Conservation (phyloP, 1,140 invertebrate genomes). For the Notospermus geniculatus region DNA sequence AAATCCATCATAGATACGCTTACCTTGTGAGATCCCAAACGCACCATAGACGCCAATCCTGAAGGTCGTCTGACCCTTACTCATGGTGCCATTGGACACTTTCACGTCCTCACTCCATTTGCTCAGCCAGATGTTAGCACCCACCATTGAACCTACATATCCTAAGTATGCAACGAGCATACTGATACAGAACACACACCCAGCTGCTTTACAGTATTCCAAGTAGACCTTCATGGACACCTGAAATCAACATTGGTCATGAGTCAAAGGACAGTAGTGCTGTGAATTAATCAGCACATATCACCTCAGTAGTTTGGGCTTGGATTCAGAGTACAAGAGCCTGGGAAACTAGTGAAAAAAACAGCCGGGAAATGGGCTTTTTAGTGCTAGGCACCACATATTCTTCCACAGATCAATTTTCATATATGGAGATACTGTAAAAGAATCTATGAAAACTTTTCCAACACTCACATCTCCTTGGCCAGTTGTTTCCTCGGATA, state of each 20-base stretch:
- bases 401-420: too few species aligned
- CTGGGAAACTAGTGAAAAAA: too few species aligned
- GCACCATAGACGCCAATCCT: slow-evolving; percentile 1
- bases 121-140: slow-evolving; percentile 14
- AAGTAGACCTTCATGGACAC: background rate
- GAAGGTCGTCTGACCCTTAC: background rate
- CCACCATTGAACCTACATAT: slow-evolving; percentile 19
- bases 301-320: too few species aligned
- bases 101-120: slow-evolving; percentile 7
- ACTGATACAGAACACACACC: background rate
- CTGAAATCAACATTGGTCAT: too few species aligned
- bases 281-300: slow-evolving; percentile 25
- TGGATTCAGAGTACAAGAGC: too few species aligned
- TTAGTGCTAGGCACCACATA: too few species aligned
- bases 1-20: too few species aligned
- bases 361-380: too few species aligned
- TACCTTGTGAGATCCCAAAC: slow-evolving; percentile 38
- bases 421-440: too few species aligned
- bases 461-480: slow-evolving; percentile 14
- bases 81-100: background rate
- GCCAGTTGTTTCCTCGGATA: slow-evolving; percentile 14
- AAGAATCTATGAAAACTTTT: background rate
- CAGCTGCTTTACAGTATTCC: background rate
- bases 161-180: background rate
- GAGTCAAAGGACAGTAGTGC: slow-evolving; percentile 13